A percentile compares a stretch with the other conserved stretches of the same genome.
phyloP scores from a whole-genome alignment of 2,888 invertebrate species.

The Salticus scenicus region DNA sequence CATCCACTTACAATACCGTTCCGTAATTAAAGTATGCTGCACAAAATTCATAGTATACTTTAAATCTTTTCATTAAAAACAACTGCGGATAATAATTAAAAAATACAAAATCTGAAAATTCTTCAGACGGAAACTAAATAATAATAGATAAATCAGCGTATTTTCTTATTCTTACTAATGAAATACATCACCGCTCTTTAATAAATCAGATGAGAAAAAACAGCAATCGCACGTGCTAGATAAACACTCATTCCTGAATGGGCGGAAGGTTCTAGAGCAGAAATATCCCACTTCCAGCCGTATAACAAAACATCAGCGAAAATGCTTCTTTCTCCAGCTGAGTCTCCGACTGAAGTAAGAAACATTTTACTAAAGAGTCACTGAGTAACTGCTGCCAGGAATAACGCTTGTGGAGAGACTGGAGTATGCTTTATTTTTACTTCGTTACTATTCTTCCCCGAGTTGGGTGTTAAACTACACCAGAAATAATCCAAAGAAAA shows the following conservation, averaged over 20 bases:
- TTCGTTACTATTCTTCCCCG: neutral
- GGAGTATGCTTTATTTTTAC: conserved; percentile 17
- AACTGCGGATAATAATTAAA: too few species aligned
- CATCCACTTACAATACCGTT: too few species aligned
- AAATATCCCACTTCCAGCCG: conserved; percentile 20
- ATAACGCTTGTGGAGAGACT: conserved; percentile 29
- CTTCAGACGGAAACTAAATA: too few species aligned
- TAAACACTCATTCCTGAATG: conserved; percentile 19
- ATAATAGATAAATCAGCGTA: neutral
- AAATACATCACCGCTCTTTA: neutral
- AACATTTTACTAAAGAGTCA: conserved; percentile 36
- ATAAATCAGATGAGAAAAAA: neutral
- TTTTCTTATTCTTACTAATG: neutral
- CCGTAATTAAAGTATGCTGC: too few species aligned
- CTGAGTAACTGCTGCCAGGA: conserved; percentile 43
- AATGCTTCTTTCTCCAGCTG: neutral
- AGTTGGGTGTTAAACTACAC: conserved; percentile 13
- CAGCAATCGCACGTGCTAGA: conserved; percentile 38
- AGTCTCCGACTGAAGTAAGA: conserved; percentile 4
- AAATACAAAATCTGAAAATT: too few species aligned
- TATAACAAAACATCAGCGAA: conserved; percentile 30
- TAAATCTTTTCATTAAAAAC: too few species aligned
- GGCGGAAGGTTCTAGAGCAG: neutral
- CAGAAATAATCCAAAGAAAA: conserved; percentile 23
- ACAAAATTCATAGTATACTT: too few species aligned